Conservation (phyloP, 2,888 invertebrate genomes). For the Thysanoteuthis rhombus region DNA sequence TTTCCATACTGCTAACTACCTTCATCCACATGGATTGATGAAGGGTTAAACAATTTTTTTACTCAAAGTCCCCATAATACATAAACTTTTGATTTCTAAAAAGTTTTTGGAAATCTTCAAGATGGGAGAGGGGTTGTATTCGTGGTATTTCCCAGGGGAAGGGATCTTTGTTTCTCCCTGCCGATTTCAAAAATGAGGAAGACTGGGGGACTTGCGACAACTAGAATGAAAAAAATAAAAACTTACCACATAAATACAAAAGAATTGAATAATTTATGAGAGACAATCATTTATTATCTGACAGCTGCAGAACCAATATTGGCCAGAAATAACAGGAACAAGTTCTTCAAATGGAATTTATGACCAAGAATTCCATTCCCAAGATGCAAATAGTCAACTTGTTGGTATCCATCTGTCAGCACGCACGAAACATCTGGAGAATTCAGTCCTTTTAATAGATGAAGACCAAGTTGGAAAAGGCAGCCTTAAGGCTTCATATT, state of each 20-base stretch:
- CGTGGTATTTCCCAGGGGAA: too few relatives aligned
- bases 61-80: too few relatives aligned
- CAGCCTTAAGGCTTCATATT: background rate
- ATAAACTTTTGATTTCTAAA: too few relatives aligned
- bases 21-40: too few relatives aligned
- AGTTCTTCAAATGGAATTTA: background rate
- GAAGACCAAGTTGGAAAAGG: background rate
- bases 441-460: background rate
- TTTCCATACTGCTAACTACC: too few relatives aligned
- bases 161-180: too few relatives aligned
- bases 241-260: background rate
- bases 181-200: too few relatives aligned
- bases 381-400: background rate
- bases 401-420: background rate
- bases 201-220: background rate
- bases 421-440: background rate
- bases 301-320: background rate
- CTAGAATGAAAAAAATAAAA: background rate
- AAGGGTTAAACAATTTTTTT: too few relatives aligned
- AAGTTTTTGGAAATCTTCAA: too few relatives aligned
- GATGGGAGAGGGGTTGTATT: too few relatives aligned
- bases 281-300: background rate
- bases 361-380: background rate
- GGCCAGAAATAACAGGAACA: background rate
- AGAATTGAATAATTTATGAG: background rate